phyloP scores from a whole-genome alignment of 2,888 invertebrate species.

The Thera obeliscata region DNA sequence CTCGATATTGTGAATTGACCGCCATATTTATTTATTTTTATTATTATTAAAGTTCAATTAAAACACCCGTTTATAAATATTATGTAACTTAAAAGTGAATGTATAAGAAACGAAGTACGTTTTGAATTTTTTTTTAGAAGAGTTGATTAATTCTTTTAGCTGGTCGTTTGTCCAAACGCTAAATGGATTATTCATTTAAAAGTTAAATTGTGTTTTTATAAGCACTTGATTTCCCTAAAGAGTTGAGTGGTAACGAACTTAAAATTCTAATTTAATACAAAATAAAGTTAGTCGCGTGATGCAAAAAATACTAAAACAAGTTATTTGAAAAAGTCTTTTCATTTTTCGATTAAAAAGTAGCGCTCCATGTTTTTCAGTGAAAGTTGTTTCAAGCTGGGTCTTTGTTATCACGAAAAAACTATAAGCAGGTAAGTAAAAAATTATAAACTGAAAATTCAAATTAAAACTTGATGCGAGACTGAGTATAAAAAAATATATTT shows the following conservation, averaged over 20 bases:
- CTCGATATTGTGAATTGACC: no score
- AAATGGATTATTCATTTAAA: slow-evolving; percentile 25
- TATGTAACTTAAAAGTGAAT: neutral
- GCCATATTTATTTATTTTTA: no score
- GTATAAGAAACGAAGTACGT: neutral
- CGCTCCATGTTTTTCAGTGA: no score
- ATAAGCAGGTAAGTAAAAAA: no score
- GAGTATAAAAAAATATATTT: no score
- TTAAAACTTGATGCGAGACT: no score
- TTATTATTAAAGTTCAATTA: no score
- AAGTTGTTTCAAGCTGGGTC: no score
- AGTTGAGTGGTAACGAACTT: slow-evolving; percentile 28
- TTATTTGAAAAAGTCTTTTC: neutral
- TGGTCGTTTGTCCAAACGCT: slow-evolving; percentile 18
- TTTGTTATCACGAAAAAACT: no score
- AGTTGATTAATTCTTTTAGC: slow-evolving; percentile 17
- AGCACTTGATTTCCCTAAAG: slow-evolving; percentile 36
- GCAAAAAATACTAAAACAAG: neutral
- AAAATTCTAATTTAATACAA: slow-evolving; percentile 24
- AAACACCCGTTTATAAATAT: no score
- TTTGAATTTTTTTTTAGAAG: neutral
- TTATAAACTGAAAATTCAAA: no score
- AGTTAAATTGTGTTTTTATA: slow-evolving; percentile 31
- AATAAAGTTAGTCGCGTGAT: slow-evolving; percentile 18
- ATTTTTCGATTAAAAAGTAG: neutral